Evolutionary conservation across 2,797 vertebrate genomes (phyloP), one percentile per base, ranked within the genome.

Genomic region (Apodemus agrarius): DNA sequence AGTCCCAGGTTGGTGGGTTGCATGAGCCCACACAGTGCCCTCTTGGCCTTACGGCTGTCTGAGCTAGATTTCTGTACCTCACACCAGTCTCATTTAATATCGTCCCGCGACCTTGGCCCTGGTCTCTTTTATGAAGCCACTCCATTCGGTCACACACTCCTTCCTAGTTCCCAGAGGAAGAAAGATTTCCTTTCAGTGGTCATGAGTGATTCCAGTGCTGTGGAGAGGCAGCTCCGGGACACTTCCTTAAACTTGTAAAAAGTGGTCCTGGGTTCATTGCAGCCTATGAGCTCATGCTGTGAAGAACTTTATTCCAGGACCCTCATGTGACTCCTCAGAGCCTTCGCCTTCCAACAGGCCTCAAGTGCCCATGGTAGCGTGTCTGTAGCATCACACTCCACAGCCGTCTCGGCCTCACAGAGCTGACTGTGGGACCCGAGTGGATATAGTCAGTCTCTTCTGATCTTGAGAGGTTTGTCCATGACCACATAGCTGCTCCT

Each of bases 1-100:
- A 43, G 43, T 89, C 12, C n/a, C 37, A 69, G 75, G 29, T 54
- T 34, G 0, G 8, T 83, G n/a, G 11, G 26, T 80, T 79, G 40
- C 59, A 10, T 72, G 37, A 93, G 26, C 67, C 74, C 52, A 8
- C 29, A 57, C 24, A 52, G 43, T 81, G 17, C n/a, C 72, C 19
- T 84, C 57, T 94, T 90, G 76, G 34, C 31, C 78, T 52, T 83
- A 40, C 65, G 43, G 37, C 57, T n/a, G 57, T 29, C 43, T 59
- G 43, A 61, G 46, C 49, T 79, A 37, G 26, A 61, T 69, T 92
- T 93, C 75, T 69, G 34, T 84, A 78, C 59, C 81, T 75, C 59
- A 16, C 4, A 54, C n/a, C 46, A 49, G 65, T 82, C 59, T 75
- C 3, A 26, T 16, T 34, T 54, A 31, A 75, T n/a, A 3, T 31